A percentile compares a stretch with the other conserved stretches of the same genome.
These are phyloP conservation scores for Drosophila quinaria DNA, from an alignment of 2,888 invertebrate genomes.

Conservation along the genomic window DNA sequence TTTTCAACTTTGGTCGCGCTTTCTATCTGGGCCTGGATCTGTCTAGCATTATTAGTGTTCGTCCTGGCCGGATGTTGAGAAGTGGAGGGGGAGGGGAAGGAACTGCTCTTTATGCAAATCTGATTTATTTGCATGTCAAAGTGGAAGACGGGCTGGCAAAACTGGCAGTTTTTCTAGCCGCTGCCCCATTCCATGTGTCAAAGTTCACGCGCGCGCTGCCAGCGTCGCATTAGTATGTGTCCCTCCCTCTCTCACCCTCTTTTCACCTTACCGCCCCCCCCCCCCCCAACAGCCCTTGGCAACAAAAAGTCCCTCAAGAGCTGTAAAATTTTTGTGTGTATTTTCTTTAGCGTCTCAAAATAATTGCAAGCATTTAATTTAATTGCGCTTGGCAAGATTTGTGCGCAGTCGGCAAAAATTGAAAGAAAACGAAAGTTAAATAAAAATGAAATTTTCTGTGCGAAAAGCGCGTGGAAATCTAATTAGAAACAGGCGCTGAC, in stretches of 20 bases:
- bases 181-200: constrained; percentile 41
- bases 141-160: constrained; percentile 43
- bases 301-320: constrained; percentile 1
- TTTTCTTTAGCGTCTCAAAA: constrained; percentile 72
- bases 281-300: too few species aligned
- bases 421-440: constrained; percentile 22
- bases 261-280: neutral
- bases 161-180: constrained; percentile 24
- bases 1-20: neutral
- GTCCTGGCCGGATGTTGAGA: constrained; percentile 16
- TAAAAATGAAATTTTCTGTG: constrained; percentile 58
- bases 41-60: constrained; percentile 60
- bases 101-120: constrained; percentile 76
- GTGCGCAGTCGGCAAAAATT: constrained; percentile 35
- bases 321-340: constrained; percentile 38
- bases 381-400: constrained; percentile 75
- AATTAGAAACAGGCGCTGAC: constrained; percentile 72
- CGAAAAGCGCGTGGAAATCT: constrained; percentile 70
- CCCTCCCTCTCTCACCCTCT: neutral
- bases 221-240: constrained; percentile 58
- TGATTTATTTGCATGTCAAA: constrained; percentile 83
- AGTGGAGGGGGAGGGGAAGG: neutral
- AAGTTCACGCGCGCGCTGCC: constrained; percentile 49
- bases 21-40: constrained; percentile 21
- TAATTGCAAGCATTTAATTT: constrained; percentile 82